Evolutionary conservation across 2,113 vertebrate genomes (phyloP).

Genomic region (Aix galericulata): DNA sequence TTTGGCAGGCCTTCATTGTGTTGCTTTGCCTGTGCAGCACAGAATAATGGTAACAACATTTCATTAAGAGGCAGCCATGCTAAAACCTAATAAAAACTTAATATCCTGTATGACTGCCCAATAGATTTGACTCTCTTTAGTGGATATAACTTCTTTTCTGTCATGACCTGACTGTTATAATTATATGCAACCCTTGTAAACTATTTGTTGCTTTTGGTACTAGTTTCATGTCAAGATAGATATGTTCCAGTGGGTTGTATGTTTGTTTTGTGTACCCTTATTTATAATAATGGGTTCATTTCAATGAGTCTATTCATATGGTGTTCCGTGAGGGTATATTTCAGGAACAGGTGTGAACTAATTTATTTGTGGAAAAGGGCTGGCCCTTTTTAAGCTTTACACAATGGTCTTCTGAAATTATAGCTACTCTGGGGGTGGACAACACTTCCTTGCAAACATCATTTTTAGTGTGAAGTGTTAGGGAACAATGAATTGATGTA

Average conservation of each 20-base stretch:
- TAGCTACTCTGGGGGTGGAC: background rate
- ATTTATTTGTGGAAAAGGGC: background rate
- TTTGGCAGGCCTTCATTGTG: background rate
- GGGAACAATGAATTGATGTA: background rate
- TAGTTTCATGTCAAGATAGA: background rate
- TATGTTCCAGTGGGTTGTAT: background rate
- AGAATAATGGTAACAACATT: background rate
- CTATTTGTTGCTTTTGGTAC: background rate
- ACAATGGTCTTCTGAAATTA: background rate
- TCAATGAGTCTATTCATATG: background rate
- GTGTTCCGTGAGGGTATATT: background rate
- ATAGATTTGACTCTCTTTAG: background rate
- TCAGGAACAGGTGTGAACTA: background rate
- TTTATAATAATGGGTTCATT: background rate
- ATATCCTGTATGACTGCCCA: background rate
- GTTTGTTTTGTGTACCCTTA: background rate
- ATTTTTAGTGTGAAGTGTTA: background rate
- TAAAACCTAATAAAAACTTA: background rate
- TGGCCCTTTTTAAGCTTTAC: background rate
- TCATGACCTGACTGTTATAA: background rate
- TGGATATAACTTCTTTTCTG: background rate
- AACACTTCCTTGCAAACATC: background rate
- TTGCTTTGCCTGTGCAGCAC: background rate
- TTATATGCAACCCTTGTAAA: background rate
- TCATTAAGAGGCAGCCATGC: background rate